These are phyloP conservation scores for Thunnus thynnus DNA, from an alignment of 2,113 vertebrate genomes.

Conservation along the genomic window DNA sequence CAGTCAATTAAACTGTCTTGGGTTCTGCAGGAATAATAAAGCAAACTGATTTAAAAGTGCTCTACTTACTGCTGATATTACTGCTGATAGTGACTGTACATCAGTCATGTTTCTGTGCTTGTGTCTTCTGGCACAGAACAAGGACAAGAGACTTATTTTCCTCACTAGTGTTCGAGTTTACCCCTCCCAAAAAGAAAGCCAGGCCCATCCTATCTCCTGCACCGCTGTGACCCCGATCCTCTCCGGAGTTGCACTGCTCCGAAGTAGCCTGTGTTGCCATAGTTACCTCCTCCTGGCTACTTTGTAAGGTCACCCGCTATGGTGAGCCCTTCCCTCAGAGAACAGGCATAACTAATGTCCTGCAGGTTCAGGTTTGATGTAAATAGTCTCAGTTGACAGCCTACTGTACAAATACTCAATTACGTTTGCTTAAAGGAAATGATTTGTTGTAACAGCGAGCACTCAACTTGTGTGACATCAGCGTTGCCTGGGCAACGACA, in stretches of 20 bases:
- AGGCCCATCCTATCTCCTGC: slow-evolving; percentile 55
- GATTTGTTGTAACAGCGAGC: slow-evolving; percentile 95
- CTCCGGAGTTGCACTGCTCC: slow-evolving; percentile 70
- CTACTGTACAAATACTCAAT: slow-evolving; percentile 96
- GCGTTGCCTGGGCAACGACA: slow-evolving; percentile 95
- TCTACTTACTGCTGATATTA: slow-evolving; percentile 63
- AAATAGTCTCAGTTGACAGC: slow-evolving; percentile 95
- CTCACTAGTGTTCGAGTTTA: slow-evolving; percentile 38
- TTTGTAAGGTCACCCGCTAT: slow-evolving; percentile 91
- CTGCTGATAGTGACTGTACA: slow-evolving; percentile 64
- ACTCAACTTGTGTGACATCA: slow-evolving; percentile 97
- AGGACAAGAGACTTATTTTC: slow-evolving; percentile 67
- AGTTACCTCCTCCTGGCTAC: slow-evolving; percentile 91
- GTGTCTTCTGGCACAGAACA: slow-evolving; percentile 53
- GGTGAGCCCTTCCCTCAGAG: slow-evolving; percentile 88
- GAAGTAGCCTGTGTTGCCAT: slow-evolving; percentile 89
- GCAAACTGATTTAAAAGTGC: slow-evolving; percentile 75
- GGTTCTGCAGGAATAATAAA: slow-evolving; percentile 74
- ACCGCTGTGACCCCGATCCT: slow-evolving; percentile 61
- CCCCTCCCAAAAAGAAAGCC: slow-evolving; percentile 51
- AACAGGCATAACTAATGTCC: slow-evolving; percentile 93
- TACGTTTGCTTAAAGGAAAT: slow-evolving; percentile 97
- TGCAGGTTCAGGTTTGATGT: slow-evolving; percentile 91
- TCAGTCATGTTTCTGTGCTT: slow-evolving; percentile 59
- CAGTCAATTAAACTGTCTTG: slow-evolving; percentile 76